phyloP scores from a whole-genome alignment of 2,888 invertebrate genomes.

The Campoplex capitator region DNA sequence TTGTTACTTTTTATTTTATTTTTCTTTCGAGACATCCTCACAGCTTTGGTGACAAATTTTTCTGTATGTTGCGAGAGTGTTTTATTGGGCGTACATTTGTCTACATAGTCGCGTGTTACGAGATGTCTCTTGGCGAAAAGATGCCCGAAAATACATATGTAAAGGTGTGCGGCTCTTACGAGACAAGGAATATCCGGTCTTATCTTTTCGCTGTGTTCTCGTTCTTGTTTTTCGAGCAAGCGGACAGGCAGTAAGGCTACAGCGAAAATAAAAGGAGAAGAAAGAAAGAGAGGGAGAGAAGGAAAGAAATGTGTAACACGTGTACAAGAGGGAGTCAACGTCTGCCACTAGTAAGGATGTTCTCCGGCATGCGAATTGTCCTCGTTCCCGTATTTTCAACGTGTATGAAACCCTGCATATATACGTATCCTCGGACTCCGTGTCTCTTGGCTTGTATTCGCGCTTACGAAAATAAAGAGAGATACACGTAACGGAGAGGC shows the following conservation, averaged over 20 bases:
- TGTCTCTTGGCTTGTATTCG: conserved; percentile 19
- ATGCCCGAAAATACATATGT: conserved; percentile 29
- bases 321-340: conserved; percentile 49
- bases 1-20: background rate
- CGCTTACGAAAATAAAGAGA: conserved; percentile 7
- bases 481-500: conserved; percentile 33
- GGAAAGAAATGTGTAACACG: conserved; percentile 42
- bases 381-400: conserved; percentile 44
- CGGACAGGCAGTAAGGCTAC: conserved; percentile 19
- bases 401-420: conserved; percentile 22
- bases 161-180: conserved; percentile 26
- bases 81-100: conserved; percentile 18
- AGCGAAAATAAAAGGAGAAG: background rate
- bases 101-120: conserved; percentile 6
- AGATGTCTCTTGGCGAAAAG: conserved; percentile 4
- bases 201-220: conserved; percentile 26
- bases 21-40: background rate
- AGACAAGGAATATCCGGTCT: conserved; percentile 40
- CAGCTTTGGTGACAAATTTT: conserved; percentile 28
- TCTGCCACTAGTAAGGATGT: conserved; percentile 48
- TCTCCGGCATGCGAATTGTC: conserved; percentile 60
- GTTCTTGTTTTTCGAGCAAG: conserved; percentile 31
- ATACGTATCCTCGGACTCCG: background rate
- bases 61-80: conserved; percentile 9
- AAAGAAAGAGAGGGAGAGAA: background rate